Conservation (phyloP, 2,888 invertebrate genomes). For the Troides oblongomaculatus region DNA sequence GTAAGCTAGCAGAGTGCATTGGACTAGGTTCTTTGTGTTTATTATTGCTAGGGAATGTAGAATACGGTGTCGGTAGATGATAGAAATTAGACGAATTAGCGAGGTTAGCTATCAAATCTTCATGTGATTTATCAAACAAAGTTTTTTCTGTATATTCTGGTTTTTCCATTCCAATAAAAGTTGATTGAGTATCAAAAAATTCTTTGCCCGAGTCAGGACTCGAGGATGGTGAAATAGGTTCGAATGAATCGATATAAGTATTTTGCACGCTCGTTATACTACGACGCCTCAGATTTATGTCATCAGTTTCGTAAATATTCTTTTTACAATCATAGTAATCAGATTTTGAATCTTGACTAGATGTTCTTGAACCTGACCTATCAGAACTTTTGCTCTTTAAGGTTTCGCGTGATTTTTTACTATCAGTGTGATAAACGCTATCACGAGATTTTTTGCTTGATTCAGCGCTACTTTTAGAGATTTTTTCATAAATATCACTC, state of each 20-base stretch:
- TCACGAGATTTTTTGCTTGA: slow-evolving; percentile 83
- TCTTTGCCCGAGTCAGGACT: slow-evolving; percentile 85
- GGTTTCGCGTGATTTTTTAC: slow-evolving; percentile 83
- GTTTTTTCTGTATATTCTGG: slow-evolving; percentile 77
- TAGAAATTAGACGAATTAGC: slow-evolving; percentile 71
- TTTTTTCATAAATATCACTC: slow-evolving; percentile 84
- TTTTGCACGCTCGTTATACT: slow-evolving; percentile 64
- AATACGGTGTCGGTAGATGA: slow-evolving; percentile 81
- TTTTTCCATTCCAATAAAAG: slow-evolving; percentile 69
- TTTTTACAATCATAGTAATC: slow-evolving; percentile 85
- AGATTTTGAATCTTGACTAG: slow-evolving; percentile 86
- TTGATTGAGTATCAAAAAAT: slow-evolving; percentile 79
- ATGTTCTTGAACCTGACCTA: slow-evolving; percentile 82
- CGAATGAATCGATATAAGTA: slow-evolving; percentile 68
- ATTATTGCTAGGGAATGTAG: slow-evolving; percentile 81
- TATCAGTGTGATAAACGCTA: slow-evolving; percentile 83
- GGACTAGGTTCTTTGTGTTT: slow-evolving; percentile 80
- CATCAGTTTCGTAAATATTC: slow-evolving; percentile 66
- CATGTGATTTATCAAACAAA: slow-evolving; percentile 78
- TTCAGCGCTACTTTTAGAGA: slow-evolving; percentile 82
- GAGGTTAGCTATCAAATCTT: slow-evolving; percentile 79
- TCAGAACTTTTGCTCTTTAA: slow-evolving; percentile 82
- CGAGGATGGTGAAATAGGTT: slow-evolving; percentile 80
- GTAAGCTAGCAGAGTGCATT: slow-evolving; percentile 84
- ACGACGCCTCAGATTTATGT: slow-evolving; percentile 55